Evolutionary conservation across 2,797 vertebrate species (phyloP), one percentile per base, ranked within the genome.

Genomic region (Cuniculus paca): DNA sequence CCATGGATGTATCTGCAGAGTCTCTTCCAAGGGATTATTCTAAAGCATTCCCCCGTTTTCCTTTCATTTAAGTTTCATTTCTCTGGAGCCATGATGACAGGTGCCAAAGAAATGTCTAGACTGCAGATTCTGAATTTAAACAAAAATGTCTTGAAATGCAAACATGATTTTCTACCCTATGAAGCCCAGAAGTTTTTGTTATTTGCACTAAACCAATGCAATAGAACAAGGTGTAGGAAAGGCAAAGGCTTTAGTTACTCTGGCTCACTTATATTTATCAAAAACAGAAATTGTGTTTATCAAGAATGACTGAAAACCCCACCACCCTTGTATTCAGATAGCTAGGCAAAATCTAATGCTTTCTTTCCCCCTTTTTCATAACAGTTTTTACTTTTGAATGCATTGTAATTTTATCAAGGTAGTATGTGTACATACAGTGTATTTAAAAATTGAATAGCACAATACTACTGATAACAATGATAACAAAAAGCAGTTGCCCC

Each of bases 81-180:
- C 63, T 70, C 82, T 65, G n/a, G 58, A 72, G 79, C 24, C 4
- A 68, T 19, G 92, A 79, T 70, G 90, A 90, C 72, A 79, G 77
- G 34, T 65, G 83, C 70, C 95, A 94, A 91, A 88, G 92, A 92
- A 77, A 91, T 60, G 39, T 95, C 93, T 95, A 84, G 92, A 96
- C 60, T 24, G 68, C 34, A 88, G 68, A 56, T 80, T 95, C 50
- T 89, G 70, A 79, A 89, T 91, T 84, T 90, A 83, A 78, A 93
- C 61, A 68, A 94, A 48, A 81, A 90, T 24, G 0, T 54, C 48
- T 94, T 87, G n/a, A 92, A 91, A 65, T 42, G 2, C 84, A 93
- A 89, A 87, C n/a, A 87, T 65, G 11, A 56, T 80, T 88, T 96
- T 94, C 83, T 72, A 45, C 61, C 65, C 8, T 79, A 91, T 78